Evolutionary conservation across 2,888 invertebrate species (phyloP).

Genomic region (Coenonympha glycerion): DNA sequence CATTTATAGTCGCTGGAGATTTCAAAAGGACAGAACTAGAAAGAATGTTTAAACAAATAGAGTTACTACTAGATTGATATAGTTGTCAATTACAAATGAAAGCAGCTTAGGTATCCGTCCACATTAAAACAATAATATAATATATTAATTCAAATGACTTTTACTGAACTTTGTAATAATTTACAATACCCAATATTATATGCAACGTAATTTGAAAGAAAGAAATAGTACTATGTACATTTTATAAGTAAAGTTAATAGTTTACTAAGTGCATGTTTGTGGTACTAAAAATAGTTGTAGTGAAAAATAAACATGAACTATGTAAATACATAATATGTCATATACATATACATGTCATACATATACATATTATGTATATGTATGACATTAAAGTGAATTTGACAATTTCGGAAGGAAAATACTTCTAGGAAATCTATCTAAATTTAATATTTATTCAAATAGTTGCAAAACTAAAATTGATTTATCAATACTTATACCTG

Average conservation of each 20-base stretch:
- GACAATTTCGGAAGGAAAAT: too few relatives aligned
- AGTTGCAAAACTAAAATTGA: too few relatives aligned
- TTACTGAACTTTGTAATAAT: neutral
- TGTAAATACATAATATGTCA: too few relatives aligned
- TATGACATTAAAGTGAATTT: too few relatives aligned
- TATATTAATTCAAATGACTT: slow-evolving; percentile 7
- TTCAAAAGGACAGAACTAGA: slow-evolving; percentile 67
- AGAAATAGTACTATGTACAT: neutral
- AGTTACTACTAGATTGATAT: slow-evolving; percentile 63
- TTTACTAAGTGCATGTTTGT: slow-evolving; percentile 15
- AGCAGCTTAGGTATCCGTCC: slow-evolving; percentile 49
- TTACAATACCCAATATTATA: neutral
- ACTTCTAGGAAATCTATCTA: too few relatives aligned
- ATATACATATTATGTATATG: too few relatives aligned
- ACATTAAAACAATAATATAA: slow-evolving; percentile 28
- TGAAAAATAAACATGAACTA: neutral
- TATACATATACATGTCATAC: too few relatives aligned
- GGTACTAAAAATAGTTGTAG: slow-evolving; percentile 7
- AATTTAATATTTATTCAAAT: too few relatives aligned
- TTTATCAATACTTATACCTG: slow-evolving; percentile 17
- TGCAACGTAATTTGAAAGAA: neutral
- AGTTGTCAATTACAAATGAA: slow-evolving; percentile 34
- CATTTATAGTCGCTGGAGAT: slow-evolving; percentile 64
- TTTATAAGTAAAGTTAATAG: slow-evolving; percentile 9
- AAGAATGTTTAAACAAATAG: slow-evolving; percentile 64